phyloP scores from a whole-genome alignment of 2,888 invertebrate genomes.

The Quadriops clusia region DNA sequence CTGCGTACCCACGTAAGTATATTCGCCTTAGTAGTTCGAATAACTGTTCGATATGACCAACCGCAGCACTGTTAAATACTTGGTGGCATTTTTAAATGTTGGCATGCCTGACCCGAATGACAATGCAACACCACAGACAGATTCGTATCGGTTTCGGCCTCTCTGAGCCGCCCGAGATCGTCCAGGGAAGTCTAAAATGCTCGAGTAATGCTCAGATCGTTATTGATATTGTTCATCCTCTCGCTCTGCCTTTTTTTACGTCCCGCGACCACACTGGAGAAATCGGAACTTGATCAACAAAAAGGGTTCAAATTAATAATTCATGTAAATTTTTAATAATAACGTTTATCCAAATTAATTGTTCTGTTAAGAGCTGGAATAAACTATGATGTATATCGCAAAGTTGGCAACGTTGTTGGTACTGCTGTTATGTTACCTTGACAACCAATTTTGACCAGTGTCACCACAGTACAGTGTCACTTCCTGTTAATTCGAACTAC shows the following conservation, averaged over 20 bases:
- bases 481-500: too few relatives aligned
- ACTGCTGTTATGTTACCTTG: too few relatives aligned
- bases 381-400: too few relatives aligned
- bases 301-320: too few relatives aligned
- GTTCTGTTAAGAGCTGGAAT: too few relatives aligned
- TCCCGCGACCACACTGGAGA: slow-evolving; percentile 1
- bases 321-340: too few relatives aligned
- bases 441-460: too few relatives aligned
- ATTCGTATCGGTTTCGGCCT: slow-evolving; percentile 13
- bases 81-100: slow-evolving; percentile 19
- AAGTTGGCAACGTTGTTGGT: too few relatives aligned
- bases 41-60: slow-evolving; percentile 18
- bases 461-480: too few relatives aligned
- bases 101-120: slow-evolving; percentile 17
- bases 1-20: too few relatives aligned
- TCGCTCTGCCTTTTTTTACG: not conserved
- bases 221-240: not conserved
- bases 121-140: slow-evolving; percentile 15
- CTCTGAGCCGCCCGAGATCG: slow-evolving; percentile 1
- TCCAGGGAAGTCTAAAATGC: not conserved
- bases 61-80: slow-evolving; percentile 15
- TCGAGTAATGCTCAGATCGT: not conserved
- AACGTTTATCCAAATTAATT: too few relatives aligned
- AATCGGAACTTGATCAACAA: too few relatives aligned
- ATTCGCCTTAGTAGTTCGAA: slow-evolving; percentile 15